These are phyloP conservation scores for Pachyramphus minor DNA, from an alignment of 2,113 vertebrate genomes.

Conservation along the genomic window DNA sequence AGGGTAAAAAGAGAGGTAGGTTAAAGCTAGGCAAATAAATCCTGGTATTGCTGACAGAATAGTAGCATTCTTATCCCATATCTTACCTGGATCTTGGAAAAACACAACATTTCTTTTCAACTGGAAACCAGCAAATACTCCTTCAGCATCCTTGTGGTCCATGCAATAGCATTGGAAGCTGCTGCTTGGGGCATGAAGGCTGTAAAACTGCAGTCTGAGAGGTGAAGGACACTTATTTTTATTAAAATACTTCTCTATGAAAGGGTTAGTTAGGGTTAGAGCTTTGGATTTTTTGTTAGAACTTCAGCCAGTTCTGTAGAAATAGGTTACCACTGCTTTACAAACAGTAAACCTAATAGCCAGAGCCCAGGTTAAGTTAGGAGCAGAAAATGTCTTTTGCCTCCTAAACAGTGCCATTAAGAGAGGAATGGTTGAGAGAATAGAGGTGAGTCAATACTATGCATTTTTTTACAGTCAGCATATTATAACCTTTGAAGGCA, in stretches of 20 bases:
- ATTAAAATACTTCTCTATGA: neutral
- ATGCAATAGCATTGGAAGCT: neutral
- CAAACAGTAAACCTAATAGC: neutral
- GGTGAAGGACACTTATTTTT: neutral
- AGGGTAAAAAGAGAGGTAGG: neutral
- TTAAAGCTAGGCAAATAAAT: neutral
- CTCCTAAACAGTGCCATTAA: neutral
- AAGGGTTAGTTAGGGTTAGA: neutral
- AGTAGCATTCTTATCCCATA: neutral
- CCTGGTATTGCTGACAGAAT: neutral
- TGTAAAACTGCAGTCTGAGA: neutral
- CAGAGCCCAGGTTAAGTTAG: neutral
- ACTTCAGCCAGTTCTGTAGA: neutral
- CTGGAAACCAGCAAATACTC: neutral
- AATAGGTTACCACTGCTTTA: neutral
- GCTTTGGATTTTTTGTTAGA: neutral
- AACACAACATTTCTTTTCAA: neutral
- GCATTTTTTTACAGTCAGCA: neutral
- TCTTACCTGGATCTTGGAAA: neutral
- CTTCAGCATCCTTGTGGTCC: neutral
- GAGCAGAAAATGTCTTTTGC: neutral
- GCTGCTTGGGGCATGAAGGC: neutral
- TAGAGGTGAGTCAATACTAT: neutral
- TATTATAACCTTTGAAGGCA: neutral
- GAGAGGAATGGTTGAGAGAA: neutral